Base-by-base conservation (phyloP, 2,888 invertebrate species). In the Acleris sparsana region DNA sequence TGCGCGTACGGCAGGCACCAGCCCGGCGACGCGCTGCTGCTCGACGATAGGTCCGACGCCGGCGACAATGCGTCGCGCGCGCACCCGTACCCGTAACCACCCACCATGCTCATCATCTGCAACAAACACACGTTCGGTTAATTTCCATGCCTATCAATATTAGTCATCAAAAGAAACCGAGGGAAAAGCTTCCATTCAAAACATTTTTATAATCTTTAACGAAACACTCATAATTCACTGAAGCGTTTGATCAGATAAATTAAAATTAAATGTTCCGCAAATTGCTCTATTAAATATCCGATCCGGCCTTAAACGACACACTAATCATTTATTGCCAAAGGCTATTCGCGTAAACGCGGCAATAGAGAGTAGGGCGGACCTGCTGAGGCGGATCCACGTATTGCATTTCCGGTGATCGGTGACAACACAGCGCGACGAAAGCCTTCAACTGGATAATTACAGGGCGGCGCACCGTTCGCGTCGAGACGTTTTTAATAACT, bases 401-500 rank as follows among this genome's bases (percentile, higher is more conserved):
- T 84, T 91, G 92, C 91, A 92, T 91, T 84, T 90, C 90, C 89
- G 88, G 88, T 73, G 83, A 80, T 78, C 80, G 88, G 88, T 88
- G 90, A 91, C 90, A 89, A 86, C 87, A 85, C 80, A 80, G 83
- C 79, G 83, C 83, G 83, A 87, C 83, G 77, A 84, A 87, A 66
- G 83, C 85, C 84, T 88, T 82, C 88, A 89, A 89, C 87, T 87
- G 85, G 85, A 89, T 92, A 92, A 93, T 93, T 92, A 92, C 89
- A 91, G 92, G 92, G 92, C 92, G 92, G 92, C 85, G 75, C 92
- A 89, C 92, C 92, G 89, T 84, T 92, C 93, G 86, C 93, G 92
- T 85, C 93, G 92, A 93, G 93, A 93, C 90, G 93, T 93, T 93
- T 93, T 93, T 93, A 93, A 93, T 93, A 93, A 93, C 93, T 93